Conservation (phyloP, 2,113 vertebrate species). For the Eulemur rufifrons region DNA sequence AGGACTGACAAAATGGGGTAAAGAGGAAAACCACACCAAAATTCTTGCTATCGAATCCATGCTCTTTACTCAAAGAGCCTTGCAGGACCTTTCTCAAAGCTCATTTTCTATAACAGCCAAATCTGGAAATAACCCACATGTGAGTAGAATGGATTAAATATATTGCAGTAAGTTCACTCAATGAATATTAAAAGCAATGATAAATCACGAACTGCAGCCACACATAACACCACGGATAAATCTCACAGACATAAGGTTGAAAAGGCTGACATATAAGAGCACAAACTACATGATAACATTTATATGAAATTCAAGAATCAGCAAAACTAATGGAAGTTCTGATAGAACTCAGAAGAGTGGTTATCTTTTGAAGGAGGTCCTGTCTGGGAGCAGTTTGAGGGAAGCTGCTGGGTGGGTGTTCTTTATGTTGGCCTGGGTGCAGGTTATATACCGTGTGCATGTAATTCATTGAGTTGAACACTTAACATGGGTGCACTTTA, state of each 20-base stretch:
- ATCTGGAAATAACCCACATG: not conserved
- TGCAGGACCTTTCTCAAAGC: not conserved
- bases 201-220: not conserved
- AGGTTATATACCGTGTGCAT: not conserved
- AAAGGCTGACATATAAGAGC: not conserved
- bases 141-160: not conserved
- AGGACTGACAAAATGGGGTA: conserved; percentile 42
- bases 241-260: not conserved
- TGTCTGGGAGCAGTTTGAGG: not conserved
- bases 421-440: not conserved
- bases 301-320: not conserved
- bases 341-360: not conserved
- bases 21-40: not conserved
- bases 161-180: not conserved
- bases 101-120: not conserved
- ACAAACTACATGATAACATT: not conserved
- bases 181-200: not conserved
- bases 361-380: not conserved
- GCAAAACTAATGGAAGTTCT: not conserved
- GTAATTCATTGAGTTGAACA: not conserved
- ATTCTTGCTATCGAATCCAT: not conserved
- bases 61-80: not conserved
- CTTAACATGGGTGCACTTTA: not conserved
- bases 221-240: not conserved
- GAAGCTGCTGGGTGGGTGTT: not conserved